Evolutionary conservation across 2,797 vertebrate species (phyloP).

Genomic region (Rhynchonycteris naso): DNA sequence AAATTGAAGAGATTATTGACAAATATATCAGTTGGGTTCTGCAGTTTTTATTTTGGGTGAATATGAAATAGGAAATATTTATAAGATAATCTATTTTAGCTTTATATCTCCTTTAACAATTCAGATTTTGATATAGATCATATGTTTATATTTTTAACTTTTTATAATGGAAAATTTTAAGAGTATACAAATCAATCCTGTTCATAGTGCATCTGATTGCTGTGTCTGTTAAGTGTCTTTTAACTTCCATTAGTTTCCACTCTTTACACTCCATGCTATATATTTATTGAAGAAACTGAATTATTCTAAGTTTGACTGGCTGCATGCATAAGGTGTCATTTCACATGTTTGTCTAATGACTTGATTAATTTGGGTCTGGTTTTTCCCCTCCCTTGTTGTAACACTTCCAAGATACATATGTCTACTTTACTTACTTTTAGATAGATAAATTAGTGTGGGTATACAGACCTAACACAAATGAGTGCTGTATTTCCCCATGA

Average conservation of each 20-base stretch:
- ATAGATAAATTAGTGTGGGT: neutral
- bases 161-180: neutral
- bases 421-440: neutral
- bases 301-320: constrained; percentile 1
- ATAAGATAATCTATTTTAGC: neutral
- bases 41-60: constrained; percentile 1
- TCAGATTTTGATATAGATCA: neutral
- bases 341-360: neutral
- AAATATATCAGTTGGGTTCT: neutral
- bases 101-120: neutral
- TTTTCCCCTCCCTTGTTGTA: neutral
- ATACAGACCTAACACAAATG: neutral
- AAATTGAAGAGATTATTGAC: neutral
- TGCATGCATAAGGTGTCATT: neutral
- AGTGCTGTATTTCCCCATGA: neutral
- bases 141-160: constrained; percentile 11
- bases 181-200: neutral
- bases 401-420: neutral
- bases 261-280: neutral
- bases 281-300: constrained; percentile 12
- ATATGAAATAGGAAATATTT: neutral
- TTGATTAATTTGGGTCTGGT: neutral
- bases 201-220: neutral
- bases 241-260: neutral
- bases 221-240: neutral